A percentile compares a stretch with the other conserved stretches of the same genome.
Conservation (phyloP, 1,140 invertebrate genomes). For the Drosophila azteca region DNA sequence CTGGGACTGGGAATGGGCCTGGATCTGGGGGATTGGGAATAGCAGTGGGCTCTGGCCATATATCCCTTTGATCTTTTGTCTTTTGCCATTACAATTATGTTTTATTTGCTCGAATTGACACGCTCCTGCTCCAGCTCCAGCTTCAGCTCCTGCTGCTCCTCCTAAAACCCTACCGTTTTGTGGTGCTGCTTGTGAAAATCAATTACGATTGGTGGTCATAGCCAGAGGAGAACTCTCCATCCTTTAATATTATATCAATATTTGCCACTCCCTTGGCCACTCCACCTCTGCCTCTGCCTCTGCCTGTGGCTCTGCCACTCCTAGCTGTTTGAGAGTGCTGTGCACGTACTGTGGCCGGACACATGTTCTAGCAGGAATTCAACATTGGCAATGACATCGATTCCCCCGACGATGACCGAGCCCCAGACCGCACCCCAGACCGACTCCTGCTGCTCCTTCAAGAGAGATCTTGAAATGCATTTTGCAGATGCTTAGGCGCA, state of each 20-base stretch:
- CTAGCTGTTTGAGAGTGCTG: constrained; percentile 26
- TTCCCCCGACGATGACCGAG: constrained; percentile 43
- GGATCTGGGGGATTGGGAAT: neutral
- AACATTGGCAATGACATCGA: constrained; percentile 75
- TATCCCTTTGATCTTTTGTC: constrained; percentile 78
- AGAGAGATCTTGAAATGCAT: constrained; percentile 22
- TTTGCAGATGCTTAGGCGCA: constrained; percentile 58
- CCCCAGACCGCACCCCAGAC: neutral
- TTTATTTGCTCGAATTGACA: constrained; percentile 78
- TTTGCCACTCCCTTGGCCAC: constrained; percentile 39
- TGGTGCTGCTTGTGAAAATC: constrained; percentile 65
- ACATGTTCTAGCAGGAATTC: constrained; percentile 81
- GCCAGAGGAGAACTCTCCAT: constrained; percentile 25
- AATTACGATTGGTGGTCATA: constrained; percentile 72
- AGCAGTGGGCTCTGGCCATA: constrained; percentile 10
- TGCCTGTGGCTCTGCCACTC: constrained; percentile 1
- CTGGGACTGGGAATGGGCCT: too few relatives aligned
- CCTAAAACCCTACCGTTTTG: neutral
- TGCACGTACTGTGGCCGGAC: constrained; percentile 66
- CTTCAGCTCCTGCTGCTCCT: too few relatives aligned
- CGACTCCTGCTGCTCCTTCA: constrained; percentile 2
- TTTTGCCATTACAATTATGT: constrained; percentile 78
- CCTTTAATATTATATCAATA: constrained; percentile 71
- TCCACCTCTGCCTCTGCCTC: too few relatives aligned
- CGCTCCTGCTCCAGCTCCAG: neutral